Evolutionary conservation across 2,797 vertebrate species (phyloP).

Genomic region (Phrynocephalus vlangalii): DNA sequence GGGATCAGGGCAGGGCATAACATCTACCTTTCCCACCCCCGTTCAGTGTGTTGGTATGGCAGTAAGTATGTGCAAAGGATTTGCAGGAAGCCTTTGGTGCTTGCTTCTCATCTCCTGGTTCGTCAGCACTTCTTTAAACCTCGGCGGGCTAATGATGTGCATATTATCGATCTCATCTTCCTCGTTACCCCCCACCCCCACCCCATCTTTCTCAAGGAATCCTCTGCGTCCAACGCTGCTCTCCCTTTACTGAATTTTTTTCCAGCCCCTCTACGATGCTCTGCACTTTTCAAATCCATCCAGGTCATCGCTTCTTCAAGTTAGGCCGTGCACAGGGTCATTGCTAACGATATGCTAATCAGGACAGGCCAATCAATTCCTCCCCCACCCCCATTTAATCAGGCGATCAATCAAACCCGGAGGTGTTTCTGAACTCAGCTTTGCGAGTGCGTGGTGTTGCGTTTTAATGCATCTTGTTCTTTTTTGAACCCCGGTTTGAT

Average conservation of each 20-base stretch:
- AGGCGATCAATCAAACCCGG: slow-evolving; percentile 81
- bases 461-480: neutral
- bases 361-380: slow-evolving; percentile 84
- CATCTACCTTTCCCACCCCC: neutral
- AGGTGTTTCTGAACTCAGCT: slow-evolving; percentile 58
- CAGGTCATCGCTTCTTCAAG: slow-evolving; percentile 71
- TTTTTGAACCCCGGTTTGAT: neutral
- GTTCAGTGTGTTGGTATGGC: neutral
- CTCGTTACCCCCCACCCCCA: slow-evolving; percentile 57
- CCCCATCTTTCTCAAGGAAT: slow-evolving; percentile 4
- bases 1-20: neutral
- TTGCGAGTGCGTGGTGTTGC: accelerated
- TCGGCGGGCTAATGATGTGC: slow-evolving; percentile 73
- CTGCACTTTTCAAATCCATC: slow-evolving; percentile 80
- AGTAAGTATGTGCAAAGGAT: too few relatives aligned
- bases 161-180: slow-evolving; percentile 77
- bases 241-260: slow-evolving; percentile 76
- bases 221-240: neutral
- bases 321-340: slow-evolving; percentile 72
- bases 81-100: too few relatives aligned
- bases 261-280: slow-evolving; percentile 72
- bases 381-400: slow-evolving; percentile 82
- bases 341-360: slow-evolving; percentile 88
- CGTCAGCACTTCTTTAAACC: slow-evolving; percentile 38
- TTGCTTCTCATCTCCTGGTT: too few relatives aligned